Evolutionary conservation across 2,888 invertebrate genomes (phyloP), one percentile per base, ranked within the genome.

Genomic region (Eupithecia subumbrata): DNA sequence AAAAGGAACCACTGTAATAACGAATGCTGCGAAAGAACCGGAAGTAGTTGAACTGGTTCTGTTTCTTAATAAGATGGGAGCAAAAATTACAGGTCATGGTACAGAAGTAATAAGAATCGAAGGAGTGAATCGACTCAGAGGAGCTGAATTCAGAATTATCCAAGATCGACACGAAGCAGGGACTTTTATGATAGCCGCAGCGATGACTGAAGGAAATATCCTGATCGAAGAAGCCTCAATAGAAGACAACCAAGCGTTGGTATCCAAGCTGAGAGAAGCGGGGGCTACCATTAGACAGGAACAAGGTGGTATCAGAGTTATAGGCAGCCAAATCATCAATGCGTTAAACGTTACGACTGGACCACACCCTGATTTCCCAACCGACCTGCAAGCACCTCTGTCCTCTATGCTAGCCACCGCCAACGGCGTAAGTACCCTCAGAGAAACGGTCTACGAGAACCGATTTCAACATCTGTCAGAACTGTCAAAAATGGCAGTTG

Each of bases 141-240:
- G 75, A 18, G 71, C 69, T 18, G 45, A 75, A 52, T 77, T 78
- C 34, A 43, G 22, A 0, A 73, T 80, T 40, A 48, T 73, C 2
- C 80, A 78, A 45, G 81, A 81, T n/a, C 63, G 80, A 0, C 76
- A 77, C 11, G 81, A 80, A 73, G 78, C 80, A 1, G 81, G 77
- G 0, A 81, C 81, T 4, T 81, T 81, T 70, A 80, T 80, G 80
- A 77, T 81, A 48, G 80, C 81, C 0, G 81, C 79, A 25, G 79
- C 79, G 0, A 77, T 79, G 74, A 78, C 79, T 5, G 77, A 78
- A 76, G 80, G 80, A 0, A 30, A 80, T 30, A 34, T 80, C 12
- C 12, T 80, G 1, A 71, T 79, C 2, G 52, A 75, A 73, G 56
- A 77, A n/a, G 78, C 79, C 0, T 63, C 25, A 8, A 56, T 45